Base-by-base conservation (phyloP, 2,888 invertebrate genomes). In the Melanchra persicariae region DNA sequence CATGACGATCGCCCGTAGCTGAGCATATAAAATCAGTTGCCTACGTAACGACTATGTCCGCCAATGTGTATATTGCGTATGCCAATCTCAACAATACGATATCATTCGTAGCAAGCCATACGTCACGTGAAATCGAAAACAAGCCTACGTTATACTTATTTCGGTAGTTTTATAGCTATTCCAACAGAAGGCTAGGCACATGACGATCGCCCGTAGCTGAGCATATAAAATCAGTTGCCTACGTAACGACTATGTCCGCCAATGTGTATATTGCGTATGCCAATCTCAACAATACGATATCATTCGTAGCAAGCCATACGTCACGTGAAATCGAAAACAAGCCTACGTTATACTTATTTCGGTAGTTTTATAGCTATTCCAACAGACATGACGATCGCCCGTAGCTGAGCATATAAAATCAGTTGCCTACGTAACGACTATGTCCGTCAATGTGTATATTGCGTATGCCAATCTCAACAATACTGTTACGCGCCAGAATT, bases 241-340 rank as follows among this genome's bases (percentile, higher is more conserved):
- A 54, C 30, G 54, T 54, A 54, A 54, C 34, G 34, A 34, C 17
- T 30, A 30, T 54, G 1, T 5, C 10, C 19, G 19, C 3, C 30
- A 30, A n/a, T 54, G 9, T 34, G n/a, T 19, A 19, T n/a, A 34
- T 45, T 19, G 17, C 17, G 54, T 19, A 1, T 30, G 54, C 54
- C 30, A 55, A n/a, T n/a, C 37, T 59, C 4, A 19, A 49, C 22
- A 49, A 43, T 37, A 8, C 19, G 7, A 34, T 30, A 49, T 47
- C n/a, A 65, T 24, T 65, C 15, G 15, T 43, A 52, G 9, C 47
- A n/a, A 5, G n/a, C 63, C 66, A 40, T 55, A 43, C 57, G n/a
- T 59, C 45, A 70, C 34, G 43, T n/a, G 6, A 26, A 37, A 17
- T 26, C 26, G 45, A 71, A 47, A 47, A 47, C 47, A n/a, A 22